Evolutionary conservation across 2,888 invertebrate genomes (phyloP).

Genomic region (Pantelozetes paolii): DNA sequence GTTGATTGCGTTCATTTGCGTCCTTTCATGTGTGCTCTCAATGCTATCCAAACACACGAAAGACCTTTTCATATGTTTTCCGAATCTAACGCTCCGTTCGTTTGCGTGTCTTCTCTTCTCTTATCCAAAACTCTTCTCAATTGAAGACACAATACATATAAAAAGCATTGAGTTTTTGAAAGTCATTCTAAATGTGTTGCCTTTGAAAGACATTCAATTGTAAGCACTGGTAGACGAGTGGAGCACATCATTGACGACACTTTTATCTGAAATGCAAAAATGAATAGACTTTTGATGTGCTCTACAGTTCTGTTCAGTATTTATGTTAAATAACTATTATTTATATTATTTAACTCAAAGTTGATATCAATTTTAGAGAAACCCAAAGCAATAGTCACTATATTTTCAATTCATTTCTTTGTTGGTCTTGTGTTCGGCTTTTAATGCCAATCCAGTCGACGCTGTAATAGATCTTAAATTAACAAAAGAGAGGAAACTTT

Average conservation of each 20-base stretch:
- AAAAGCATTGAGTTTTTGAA: not conserved
- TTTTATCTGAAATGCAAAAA: not conserved
- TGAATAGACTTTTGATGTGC: conserved; percentile 10
- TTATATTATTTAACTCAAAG: not conserved
- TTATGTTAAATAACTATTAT: not conserved
- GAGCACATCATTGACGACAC: conserved; percentile 8
- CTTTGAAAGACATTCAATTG: not conserved
- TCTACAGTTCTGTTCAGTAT: not conserved
- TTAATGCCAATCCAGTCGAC: not conserved
- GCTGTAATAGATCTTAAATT: conserved; percentile 16
- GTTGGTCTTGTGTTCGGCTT: not conserved
- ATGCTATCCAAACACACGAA: not conserved
- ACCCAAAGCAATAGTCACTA: not conserved
- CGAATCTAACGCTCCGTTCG: not conserved
- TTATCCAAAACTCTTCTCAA: not conserved
- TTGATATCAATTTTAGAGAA: not conserved
- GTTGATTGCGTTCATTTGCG: conserved; percentile 22
- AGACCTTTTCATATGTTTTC: not conserved
- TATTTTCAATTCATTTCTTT: not conserved
- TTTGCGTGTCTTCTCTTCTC: conserved; percentile 9
- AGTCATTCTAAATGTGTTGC: not conserved
- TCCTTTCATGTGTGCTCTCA: not conserved
- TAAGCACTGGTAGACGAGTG: not conserved
- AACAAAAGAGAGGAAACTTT: conserved; percentile 35
- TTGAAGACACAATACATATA: conserved; percentile 8